Conservation (phyloP, 2,888 invertebrate species). For the Dascillus cervinus region DNA sequence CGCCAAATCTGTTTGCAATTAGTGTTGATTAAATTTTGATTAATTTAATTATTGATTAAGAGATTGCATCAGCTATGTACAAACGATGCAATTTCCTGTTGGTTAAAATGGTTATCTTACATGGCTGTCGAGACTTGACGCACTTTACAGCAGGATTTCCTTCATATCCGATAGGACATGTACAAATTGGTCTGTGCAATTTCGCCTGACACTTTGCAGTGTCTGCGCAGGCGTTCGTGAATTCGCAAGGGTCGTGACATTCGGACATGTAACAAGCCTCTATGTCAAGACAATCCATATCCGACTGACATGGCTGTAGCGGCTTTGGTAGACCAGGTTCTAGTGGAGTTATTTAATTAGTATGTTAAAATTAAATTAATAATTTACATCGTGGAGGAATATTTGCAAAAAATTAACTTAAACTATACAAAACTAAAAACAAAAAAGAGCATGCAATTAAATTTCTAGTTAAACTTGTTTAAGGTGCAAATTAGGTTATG, state of each 20-base stretch:
- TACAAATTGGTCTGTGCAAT: constrained; percentile 77
- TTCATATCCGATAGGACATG: constrained; percentile 70
- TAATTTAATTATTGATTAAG: not conserved
- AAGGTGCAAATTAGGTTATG: too few relatives aligned
- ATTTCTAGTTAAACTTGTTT: too few relatives aligned
- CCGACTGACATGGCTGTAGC: constrained; percentile 73
- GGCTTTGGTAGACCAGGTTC: constrained; percentile 64
- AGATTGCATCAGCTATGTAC: too few relatives aligned
- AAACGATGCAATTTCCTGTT: too few relatives aligned
- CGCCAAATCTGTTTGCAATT: too few relatives aligned
- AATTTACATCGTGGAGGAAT: not conserved
- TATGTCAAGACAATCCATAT: constrained; percentile 74
- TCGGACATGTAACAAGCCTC: constrained; percentile 77
- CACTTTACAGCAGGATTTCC: constrained; percentile 78
- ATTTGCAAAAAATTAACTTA: too few relatives aligned
- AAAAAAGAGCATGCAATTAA: too few relatives aligned
- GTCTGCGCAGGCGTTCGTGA: constrained; percentile 67
- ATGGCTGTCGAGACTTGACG: constrained; percentile 63
- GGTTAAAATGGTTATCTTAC: constrained; percentile 50
- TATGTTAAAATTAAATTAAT: constrained; percentile 15
- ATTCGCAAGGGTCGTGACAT: constrained; percentile 77
- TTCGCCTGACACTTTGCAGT: constrained; percentile 73
- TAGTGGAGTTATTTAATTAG: constrained; percentile 37
- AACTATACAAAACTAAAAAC: too few relatives aligned
- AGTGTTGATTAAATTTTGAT: constrained; percentile 5